Conservation (phyloP, 2,113 vertebrate species). For the Dipodomys merriami region DNA sequence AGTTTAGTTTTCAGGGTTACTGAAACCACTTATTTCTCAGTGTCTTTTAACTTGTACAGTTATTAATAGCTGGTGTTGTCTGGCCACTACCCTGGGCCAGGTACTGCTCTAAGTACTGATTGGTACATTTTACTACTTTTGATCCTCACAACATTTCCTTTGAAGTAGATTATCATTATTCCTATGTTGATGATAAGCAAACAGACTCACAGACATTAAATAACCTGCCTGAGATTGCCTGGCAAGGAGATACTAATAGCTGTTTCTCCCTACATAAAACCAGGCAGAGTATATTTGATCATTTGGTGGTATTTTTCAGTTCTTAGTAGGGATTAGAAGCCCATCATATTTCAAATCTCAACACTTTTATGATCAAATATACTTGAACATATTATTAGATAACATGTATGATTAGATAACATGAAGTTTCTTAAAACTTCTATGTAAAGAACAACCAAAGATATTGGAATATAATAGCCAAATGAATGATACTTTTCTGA, state of each 20-base stretch:
- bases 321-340: conserved; percentile 16
- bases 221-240: neutral
- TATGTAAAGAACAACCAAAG: conserved; percentile 67
- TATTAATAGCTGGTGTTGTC: neutral
- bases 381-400: conserved; percentile 52
- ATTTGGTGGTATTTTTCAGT: conserved; percentile 20
- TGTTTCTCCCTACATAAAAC: conserved; percentile 37
- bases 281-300: neutral
- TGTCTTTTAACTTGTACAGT: conserved; percentile 15
- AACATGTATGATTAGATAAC: neutral
- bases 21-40: conserved; percentile 25
- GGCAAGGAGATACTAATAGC: neutral
- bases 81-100: neutral
- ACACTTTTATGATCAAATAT: conserved; percentile 68
- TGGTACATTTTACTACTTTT: neutral
- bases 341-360: conserved; percentile 52
- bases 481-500: conserved; percentile 36
- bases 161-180: neutral
- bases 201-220: neutral
- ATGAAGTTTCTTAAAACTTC: conserved; percentile 59
- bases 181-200: neutral
- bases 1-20: neutral
- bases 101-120: neutral
- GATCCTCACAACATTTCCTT: neutral
- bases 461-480: conserved; percentile 7